These are phyloP conservation scores for Strix occidentalis DNA, from an alignment of 2,797 vertebrate genomes.

Conservation along the genomic window DNA sequence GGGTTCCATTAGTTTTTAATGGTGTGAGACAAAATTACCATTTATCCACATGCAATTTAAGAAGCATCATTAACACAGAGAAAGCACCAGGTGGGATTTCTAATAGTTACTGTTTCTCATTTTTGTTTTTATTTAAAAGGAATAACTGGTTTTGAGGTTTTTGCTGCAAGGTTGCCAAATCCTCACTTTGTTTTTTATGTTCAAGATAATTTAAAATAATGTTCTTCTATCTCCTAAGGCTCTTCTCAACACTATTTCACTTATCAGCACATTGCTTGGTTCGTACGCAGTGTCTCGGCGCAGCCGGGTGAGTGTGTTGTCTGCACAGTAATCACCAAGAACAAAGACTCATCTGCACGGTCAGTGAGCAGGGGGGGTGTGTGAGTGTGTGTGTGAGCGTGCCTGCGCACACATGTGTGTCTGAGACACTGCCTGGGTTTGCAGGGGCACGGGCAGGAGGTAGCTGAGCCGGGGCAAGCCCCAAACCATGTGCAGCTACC, in stretches of 20 bases:
- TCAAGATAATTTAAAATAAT: conserved; percentile 77
- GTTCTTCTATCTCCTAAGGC: conserved; percentile 71
- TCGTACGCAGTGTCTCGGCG: conserved; percentile 31
- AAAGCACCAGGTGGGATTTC: conserved; percentile 87
- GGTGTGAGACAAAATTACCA: conserved; percentile 87
- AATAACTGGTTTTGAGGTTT: conserved; percentile 76
- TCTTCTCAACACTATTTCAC: conserved; percentile 40
- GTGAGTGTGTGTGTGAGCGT: fast-evolving
- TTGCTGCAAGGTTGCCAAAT: conserved; percentile 69
- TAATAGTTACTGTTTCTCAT: conserved; percentile 84
- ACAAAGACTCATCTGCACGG: conserved; percentile 67
- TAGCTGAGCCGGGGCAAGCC: fast-evolving
- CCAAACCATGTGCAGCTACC: neutral
- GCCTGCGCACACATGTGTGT: neutral
- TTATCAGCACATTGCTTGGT: neutral
- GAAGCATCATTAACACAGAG: conserved; percentile 84
- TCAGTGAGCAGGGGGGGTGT: neutral
- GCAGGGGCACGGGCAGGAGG: neutral
- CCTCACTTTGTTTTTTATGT: conserved; percentile 68
- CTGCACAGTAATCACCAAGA: conserved; percentile 69
- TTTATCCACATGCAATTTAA: conserved; percentile 86
- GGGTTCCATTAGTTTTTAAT: conserved; percentile 90
- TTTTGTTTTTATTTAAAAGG: conserved; percentile 85
- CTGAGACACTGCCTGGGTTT: neutral
- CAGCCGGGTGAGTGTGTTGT: conserved; percentile 62